Evolutionary conservation across 2,113 vertebrate species (phyloP), one percentile per base, ranked within the genome.

Genomic region (Carlito syrichta): DNA sequence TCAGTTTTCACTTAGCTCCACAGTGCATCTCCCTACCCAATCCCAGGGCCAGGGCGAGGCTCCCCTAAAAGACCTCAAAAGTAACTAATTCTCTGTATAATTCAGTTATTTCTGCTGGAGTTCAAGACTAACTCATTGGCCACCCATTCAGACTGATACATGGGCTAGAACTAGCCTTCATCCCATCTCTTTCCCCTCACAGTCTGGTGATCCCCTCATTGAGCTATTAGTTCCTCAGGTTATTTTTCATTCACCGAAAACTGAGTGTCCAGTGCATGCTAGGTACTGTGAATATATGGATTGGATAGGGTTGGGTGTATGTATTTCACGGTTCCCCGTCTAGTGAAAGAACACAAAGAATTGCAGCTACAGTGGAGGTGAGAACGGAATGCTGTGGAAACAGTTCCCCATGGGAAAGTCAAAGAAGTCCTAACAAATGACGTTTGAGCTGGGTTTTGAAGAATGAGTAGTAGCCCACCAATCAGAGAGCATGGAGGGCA

Each of bases 371-470:
- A 19, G 19, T 45, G 20, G 38, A 81, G n/a, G n/a, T 83, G 62
- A 81, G 78, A 77, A 32, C 68, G 63, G 38, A 95, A 78, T 77
- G 50, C 35, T 78, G 5, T 66, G 48, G 45, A 93, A 93, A 77
- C 50, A 79, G 63, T 17, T 86, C 66, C 58, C 63, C 8, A 2
- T 20, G 43, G 66, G 54, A 96, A 9, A 91, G 54, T 62, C 32
- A 48, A 38, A 66, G 52, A 93, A 78, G 40, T 79, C 35, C 20
- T 84, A 54, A 79, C 32, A 86, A 91, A 71, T 86, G n/a, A 76
- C 81, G 85, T 48, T 90, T 95, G 78, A 93, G 32, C n/a, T 91
- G 43, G 30, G 38, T 91, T 95, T 94, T 93, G 82, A 93, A 93
- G 78, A 95, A 73, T 63, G 17, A 86, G 32, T 89, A 85, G 85